These are phyloP conservation scores for Myxocyprinus asiaticus DNA, from an alignment of 2,113 vertebrate species.

Conservation along the genomic window DNA sequence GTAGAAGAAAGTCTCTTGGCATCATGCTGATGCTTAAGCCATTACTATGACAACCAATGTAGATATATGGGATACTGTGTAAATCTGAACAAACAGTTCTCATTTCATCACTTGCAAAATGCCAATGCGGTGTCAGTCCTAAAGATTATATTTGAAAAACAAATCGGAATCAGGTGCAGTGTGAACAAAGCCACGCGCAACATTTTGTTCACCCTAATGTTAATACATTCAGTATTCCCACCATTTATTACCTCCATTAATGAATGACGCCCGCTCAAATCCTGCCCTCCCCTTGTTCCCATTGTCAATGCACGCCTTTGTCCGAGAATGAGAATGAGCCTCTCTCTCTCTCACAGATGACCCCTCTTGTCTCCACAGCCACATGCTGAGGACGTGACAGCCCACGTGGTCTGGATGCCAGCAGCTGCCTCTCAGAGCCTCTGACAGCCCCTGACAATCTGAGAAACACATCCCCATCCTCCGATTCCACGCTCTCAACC, in stretches of 20 bases:
- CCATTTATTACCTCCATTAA: not conserved
- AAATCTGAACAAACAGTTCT: too few relatives aligned
- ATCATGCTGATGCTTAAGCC: too few relatives aligned
- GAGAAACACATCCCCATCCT: not conserved
- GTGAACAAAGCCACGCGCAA: too few relatives aligned
- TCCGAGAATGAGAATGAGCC: constrained; percentile 63
- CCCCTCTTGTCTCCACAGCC: constrained; percentile 70
- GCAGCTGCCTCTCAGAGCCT: constrained; percentile 39
- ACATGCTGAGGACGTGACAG: constrained; percentile 61
- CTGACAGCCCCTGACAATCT: constrained; percentile 15
- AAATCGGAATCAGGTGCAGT: too few relatives aligned
- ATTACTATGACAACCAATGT: too few relatives aligned
- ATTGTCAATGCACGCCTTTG: constrained; percentile 51
- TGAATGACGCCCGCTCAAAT: constrained; percentile 27
- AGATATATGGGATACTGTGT: too few relatives aligned
- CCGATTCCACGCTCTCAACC: not conserved
- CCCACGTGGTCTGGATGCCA: constrained; percentile 60
- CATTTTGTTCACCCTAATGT: too few relatives aligned
- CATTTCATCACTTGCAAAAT: too few relatives aligned
- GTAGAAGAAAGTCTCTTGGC: too few relatives aligned
- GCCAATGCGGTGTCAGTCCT: too few relatives aligned
- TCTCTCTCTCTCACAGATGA: constrained; percentile 66
- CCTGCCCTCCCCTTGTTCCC: constrained; percentile 33
- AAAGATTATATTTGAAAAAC: too few relatives aligned
- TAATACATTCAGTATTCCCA: not conserved